A percentile compares a stretch with the other conserved stretches of the same genome.
phyloP scores from a whole-genome alignment of 2,797 vertebrate genomes.

The Tapirus indicus region DNA sequence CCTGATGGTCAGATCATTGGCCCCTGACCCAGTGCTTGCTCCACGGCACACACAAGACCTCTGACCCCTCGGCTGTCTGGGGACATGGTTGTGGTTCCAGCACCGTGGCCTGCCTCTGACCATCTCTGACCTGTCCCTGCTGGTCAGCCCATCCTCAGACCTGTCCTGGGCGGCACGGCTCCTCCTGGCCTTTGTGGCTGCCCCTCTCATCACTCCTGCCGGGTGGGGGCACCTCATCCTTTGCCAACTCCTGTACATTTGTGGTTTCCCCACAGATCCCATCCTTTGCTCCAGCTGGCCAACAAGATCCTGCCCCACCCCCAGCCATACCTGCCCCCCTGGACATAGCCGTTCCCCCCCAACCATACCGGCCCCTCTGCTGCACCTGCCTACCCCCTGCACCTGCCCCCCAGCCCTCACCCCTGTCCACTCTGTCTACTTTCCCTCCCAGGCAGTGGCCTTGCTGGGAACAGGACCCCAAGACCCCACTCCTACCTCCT shows the following conservation, averaged over 20 bases:
- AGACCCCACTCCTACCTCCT: neutral
- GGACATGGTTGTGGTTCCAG: neutral
- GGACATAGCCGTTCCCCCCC: too few species aligned
- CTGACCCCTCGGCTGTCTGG: neutral
- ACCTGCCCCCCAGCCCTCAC: neutral
- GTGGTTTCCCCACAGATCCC: neutral
- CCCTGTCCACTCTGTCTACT: too few species aligned
- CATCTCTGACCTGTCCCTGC: neutral
- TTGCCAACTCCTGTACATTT: fast-evolving
- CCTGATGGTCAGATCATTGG: too few species aligned
- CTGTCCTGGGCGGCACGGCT: too few species aligned
- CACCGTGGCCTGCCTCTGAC: too few species aligned
- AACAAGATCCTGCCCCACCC: too few species aligned
- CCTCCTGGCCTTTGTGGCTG: neutral
- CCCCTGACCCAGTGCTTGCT: neutral
- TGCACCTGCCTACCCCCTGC: neutral
- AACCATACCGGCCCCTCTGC: neutral
- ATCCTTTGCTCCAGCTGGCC: neutral
- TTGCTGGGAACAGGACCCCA: neutral
- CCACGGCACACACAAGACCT: neutral
- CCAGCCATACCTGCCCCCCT: fast-evolving
- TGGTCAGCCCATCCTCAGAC: neutral
- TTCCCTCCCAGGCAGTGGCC: neutral
- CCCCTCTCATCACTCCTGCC: neutral
- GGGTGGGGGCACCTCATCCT: fast-evolving